phyloP scores from a whole-genome alignment of 2,888 invertebrate genomes.

The Tinea pellionella region DNA sequence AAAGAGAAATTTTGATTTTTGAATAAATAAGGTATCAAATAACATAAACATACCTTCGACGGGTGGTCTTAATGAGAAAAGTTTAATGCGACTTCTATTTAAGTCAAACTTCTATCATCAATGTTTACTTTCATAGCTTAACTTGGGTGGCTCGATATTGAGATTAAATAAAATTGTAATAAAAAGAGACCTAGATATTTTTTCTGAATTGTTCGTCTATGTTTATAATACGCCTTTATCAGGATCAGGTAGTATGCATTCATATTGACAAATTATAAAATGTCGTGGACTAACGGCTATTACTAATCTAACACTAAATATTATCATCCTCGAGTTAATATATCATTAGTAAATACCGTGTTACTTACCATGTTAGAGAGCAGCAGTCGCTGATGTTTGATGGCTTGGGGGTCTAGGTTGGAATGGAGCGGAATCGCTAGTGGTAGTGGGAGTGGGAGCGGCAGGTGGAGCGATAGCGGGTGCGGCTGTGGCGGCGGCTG shows the following conservation, averaged over 20 bases:
- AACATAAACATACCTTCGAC: conserved; percentile 65
- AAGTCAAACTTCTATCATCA: conserved; percentile 64
- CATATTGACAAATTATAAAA: too few relatives aligned
- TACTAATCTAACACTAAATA: too few relatives aligned
- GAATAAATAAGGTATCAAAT: conserved; percentile 28
- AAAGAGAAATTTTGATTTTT: conserved; percentile 15
- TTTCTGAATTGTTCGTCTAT: too few relatives aligned
- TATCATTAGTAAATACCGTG: too few relatives aligned
- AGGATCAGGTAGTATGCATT: too few relatives aligned
- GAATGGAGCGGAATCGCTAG: conserved; percentile 62
- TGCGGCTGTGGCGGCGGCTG: conserved; percentile 56
- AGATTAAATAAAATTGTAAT: neutral
- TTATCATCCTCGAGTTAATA: too few relatives aligned
- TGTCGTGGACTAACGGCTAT: too few relatives aligned
- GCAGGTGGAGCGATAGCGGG: conserved; percentile 52
- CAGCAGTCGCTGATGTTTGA: conserved; percentile 65
- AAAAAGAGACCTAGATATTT: neutral
- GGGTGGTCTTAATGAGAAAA: conserved; percentile 66
- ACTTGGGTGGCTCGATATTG: neutral
- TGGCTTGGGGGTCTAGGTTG: conserved; percentile 55
- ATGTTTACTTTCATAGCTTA: conserved; percentile 44
- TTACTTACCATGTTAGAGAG: conserved; percentile 67
- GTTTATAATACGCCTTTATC: too few relatives aligned
- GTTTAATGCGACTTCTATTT: conserved; percentile 63
- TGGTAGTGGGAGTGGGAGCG: conserved; percentile 60